Conservation (phyloP, 2,113 vertebrate genomes). For the Plotosus lineatus region DNA sequence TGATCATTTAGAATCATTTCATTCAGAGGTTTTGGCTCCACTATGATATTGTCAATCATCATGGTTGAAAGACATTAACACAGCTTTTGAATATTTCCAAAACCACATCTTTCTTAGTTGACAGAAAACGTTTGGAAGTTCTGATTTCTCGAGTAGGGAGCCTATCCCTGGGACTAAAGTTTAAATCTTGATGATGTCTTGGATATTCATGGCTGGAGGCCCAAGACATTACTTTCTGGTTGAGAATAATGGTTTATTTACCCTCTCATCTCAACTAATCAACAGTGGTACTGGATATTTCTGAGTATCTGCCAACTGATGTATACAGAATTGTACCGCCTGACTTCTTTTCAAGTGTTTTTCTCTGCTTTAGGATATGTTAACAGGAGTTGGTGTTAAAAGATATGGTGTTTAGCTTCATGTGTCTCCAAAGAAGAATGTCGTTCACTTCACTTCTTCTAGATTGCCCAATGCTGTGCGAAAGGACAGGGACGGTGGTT, state of each 20-base stretch:
- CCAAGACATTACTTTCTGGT: not conserved
- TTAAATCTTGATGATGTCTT: not conserved
- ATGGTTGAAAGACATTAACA: conserved; percentile 7
- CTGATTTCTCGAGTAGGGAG: not conserved
- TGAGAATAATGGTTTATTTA: not conserved
- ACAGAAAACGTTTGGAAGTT: conserved; percentile 16
- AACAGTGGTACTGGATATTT: not conserved
- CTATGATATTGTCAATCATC: not conserved
- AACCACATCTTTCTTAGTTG: conserved; percentile 1
- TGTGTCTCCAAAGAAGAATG: not conserved
- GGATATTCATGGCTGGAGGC: not conserved
- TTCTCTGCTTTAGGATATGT: not conserved
- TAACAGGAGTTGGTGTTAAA: not conserved
- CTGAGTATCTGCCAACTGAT: not conserved
- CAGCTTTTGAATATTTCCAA: not conserved
- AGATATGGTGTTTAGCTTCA: not conserved
- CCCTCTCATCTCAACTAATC: not conserved
- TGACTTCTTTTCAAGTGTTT: not conserved
- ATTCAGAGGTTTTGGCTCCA: not conserved
- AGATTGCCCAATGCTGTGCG: not conserved
- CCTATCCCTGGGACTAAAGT: not conserved
- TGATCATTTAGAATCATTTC: too few species aligned
- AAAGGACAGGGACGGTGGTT: not conserved
- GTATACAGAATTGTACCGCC: not conserved
- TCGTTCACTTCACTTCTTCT: not conserved